Evolutionary conservation across 1,140 invertebrate genomes (phyloP), one percentile per base, ranked within the genome.

Genomic region (Halyomorpha halys): DNA sequence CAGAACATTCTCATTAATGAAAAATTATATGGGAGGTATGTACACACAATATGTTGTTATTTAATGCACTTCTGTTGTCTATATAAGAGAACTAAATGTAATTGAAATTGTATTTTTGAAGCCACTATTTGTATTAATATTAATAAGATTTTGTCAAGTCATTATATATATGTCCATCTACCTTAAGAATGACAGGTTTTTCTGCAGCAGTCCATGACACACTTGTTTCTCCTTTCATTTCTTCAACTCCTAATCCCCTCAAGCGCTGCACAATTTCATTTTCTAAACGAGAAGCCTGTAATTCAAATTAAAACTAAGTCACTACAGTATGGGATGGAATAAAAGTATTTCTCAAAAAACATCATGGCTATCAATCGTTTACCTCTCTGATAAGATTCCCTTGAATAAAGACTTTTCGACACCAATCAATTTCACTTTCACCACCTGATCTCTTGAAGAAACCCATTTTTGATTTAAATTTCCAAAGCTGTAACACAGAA

Each of bases 341-440:
- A 30, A 14, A 59, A 59, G 1, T 27, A 27, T 27, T 21, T 2
- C 16, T 59, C 25, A 27, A 23, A 21, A 27, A 59, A 27, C n/a
- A n/a, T n/a, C n/a, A n/a, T 18, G 9, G 14, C 14, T 6, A n/a
- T 11, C n/a, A 49, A 49, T 2, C 6, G n/a, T 1, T 25, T 8
- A 91, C 82, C 71, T 94, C 91, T 11, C 79, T 80, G 2, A 95
- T 72, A 0, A 84, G 80, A 15, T 82, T 81, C 16, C 86, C 6
- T 23, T 91, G 88, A 30, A 96, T 78, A 73, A 82, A 88, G 72
- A 86, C 82, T 1, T 79, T 49, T 3, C 76, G 75, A 4, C 86
- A 85, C 92, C 92, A 97, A 6, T 76, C 69, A 39, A 71, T 73
- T 72, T 90, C 88, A 6, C 68, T 69, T 11, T 51, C 13, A 4